Percentiles rank a stretch among this genome's conserved stretches.
These are phyloP conservation scores for Oithona nana DNA, from an alignment of 2,888 invertebrate species.

Conservation along the genomic window DNA sequence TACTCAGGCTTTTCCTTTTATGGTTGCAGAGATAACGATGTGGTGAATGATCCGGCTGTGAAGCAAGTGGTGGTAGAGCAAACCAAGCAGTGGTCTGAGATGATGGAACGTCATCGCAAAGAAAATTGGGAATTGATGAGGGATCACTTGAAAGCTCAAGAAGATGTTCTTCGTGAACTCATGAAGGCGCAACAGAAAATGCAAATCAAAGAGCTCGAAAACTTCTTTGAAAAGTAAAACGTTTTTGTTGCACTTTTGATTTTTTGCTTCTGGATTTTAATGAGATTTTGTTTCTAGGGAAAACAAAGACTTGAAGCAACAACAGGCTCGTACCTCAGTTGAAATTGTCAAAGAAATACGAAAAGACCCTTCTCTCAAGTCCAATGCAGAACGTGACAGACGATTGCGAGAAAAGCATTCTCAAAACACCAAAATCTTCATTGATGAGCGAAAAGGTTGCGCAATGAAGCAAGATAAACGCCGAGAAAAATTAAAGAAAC, in stretches of 20 bases:
- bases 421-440: conserved; percentile 90
- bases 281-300: conserved; percentile 39
- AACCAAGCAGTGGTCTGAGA: conserved; percentile 84
- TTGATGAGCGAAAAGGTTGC: conserved; percentile 76
- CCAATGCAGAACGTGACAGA: conserved; percentile 89
- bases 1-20: too few species aligned
- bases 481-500: conserved; percentile 71
- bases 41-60: conserved; percentile 21
- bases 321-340: conserved; percentile 87
- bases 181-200: conserved; percentile 60
- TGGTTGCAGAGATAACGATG: conserved; percentile 8
- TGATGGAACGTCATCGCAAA: conserved; percentile 60
- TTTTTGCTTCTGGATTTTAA: not conserved
- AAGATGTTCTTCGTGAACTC: conserved; percentile 44
- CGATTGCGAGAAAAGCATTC: conserved; percentile 83
- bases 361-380: conserved; percentile 84
- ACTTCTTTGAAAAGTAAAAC: conserved; percentile 56
- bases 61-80: conserved; percentile 68
- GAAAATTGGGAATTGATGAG: conserved; percentile 56
- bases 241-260: not conserved
- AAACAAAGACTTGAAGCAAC: conserved; percentile 79
- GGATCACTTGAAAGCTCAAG: conserved; percentile 39
- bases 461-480: conserved; percentile 77
- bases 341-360: conserved; percentile 89
- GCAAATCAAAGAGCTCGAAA: conserved; percentile 74